These are phyloP conservation scores for Ictalurus furcatus DNA, from an alignment of 2,113 vertebrate genomes.

Conservation along the genomic window DNA sequence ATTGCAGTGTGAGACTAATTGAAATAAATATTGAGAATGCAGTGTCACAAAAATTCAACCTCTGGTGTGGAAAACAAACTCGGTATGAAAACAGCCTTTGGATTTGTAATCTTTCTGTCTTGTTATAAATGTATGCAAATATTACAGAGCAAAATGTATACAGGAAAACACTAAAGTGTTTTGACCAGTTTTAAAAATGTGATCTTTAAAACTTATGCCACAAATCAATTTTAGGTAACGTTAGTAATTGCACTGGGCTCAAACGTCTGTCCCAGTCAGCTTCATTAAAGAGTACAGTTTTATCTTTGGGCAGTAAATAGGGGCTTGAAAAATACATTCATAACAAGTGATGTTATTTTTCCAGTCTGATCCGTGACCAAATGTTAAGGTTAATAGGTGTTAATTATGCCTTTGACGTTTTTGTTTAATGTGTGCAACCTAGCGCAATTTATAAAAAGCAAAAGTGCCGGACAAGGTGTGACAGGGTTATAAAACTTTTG, in stretches of 20 bases:
- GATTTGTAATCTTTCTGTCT: background rate
- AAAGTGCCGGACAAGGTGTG: slow-evolving; percentile 13
- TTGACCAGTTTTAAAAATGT: background rate
- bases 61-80: background rate
- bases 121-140: background rate
- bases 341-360: background rate
- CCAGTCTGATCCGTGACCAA: slow-evolving; percentile 4
- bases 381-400: slow-evolving; percentile 24
- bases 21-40: background rate
- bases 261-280: background rate
- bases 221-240: background rate
- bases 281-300: background rate
- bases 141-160: background rate
- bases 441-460: slow-evolving; percentile 44
- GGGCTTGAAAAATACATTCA: background rate
- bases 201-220: background rate
- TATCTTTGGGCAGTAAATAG: background rate
- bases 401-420: slow-evolving; percentile 42
- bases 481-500: slow-evolving; percentile 38
- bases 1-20: background rate
- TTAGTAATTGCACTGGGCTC: background rate
- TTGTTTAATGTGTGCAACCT: slow-evolving; percentile 32
- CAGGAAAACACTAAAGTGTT: background rate
- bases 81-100: background rate
- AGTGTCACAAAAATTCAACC: background rate